phyloP scores from a whole-genome alignment of 2,888 invertebrate species.

The Ectropis crepuscularia region DNA sequence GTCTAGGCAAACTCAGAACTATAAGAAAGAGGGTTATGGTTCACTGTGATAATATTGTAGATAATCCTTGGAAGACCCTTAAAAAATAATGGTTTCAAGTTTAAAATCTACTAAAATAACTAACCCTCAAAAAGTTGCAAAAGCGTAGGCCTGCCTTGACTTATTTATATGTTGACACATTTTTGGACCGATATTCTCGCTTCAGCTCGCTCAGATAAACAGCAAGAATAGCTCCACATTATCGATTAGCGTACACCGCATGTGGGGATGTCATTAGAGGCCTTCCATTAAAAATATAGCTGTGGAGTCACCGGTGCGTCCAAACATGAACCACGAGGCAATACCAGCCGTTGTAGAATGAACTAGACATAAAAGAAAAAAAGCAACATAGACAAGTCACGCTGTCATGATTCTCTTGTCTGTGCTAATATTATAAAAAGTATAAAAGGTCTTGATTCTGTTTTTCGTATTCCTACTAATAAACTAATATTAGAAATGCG shows the following conservation, averaged over 20 bases:
- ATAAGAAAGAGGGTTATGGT: too few species aligned
- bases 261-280: constrained; percentile 44
- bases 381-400: not conserved
- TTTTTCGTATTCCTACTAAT: too few species aligned
- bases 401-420: not conserved
- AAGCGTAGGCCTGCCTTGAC: constrained; percentile 6
- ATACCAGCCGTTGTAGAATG: constrained; percentile 23
- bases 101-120: not conserved
- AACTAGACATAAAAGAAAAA: not conserved
- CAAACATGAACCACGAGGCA: constrained; percentile 51
- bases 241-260: constrained; percentile 38
- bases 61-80: too few species aligned
- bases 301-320: constrained; percentile 50
- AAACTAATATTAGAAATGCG: too few species aligned
- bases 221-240: constrained; percentile 34
- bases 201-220: constrained; percentile 23
- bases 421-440: not conserved
- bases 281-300: constrained; percentile 46
- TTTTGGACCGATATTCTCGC: constrained; percentile 18
- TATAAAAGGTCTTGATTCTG: too few species aligned
- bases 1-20: too few species aligned
- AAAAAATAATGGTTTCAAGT: not conserved
- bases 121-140: constrained; percentile 1
- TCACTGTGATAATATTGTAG: too few species aligned
- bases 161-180: constrained; percentile 22